Conservation (phyloP, 2,797 vertebrate species). For the Thunnus albacares region DNA sequence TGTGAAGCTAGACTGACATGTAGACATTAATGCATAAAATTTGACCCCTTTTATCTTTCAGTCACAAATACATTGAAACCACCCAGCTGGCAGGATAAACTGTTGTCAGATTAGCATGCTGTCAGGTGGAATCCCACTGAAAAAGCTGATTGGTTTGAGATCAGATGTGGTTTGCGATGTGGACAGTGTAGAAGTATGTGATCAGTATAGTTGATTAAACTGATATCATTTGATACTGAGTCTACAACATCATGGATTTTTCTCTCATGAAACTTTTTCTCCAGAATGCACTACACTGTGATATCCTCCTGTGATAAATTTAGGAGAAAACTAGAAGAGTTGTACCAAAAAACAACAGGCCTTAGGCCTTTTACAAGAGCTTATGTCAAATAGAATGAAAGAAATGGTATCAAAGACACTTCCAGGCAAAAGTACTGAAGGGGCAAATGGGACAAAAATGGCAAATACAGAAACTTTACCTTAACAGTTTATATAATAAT, state of each 20-base stretch:
- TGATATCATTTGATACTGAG: not conserved
- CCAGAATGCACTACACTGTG: not conserved
- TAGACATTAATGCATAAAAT: constrained; percentile 14
- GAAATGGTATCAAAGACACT: not conserved
- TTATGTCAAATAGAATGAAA: constrained; percentile 6
- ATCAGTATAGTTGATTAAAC: constrained; percentile 4
- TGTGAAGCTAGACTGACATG: constrained; percentile 11
- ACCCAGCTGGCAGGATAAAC: constrained; percentile 43
- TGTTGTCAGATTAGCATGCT: constrained; percentile 39
- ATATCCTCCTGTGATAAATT: constrained; percentile 1
- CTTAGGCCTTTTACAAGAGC: not conserved
- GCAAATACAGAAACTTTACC: not conserved
- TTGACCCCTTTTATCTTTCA: constrained; percentile 34
- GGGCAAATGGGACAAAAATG: not conserved
- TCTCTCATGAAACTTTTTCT: not conserved
- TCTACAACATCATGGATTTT: not conserved
- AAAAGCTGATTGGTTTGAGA: constrained; percentile 35
- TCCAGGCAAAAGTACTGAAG: not conserved
- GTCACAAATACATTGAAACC: constrained; percentile 38
- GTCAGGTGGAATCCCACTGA: constrained; percentile 33
- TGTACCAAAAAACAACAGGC: not conserved
- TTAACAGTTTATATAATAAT: not conserved
- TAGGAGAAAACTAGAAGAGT: not conserved
- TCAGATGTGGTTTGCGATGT: constrained; percentile 23
- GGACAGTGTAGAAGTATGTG: constrained; percentile 6